Conservation (phyloP, 2,888 invertebrate genomes). For the Sinodicranocentrus sp. region DNA sequence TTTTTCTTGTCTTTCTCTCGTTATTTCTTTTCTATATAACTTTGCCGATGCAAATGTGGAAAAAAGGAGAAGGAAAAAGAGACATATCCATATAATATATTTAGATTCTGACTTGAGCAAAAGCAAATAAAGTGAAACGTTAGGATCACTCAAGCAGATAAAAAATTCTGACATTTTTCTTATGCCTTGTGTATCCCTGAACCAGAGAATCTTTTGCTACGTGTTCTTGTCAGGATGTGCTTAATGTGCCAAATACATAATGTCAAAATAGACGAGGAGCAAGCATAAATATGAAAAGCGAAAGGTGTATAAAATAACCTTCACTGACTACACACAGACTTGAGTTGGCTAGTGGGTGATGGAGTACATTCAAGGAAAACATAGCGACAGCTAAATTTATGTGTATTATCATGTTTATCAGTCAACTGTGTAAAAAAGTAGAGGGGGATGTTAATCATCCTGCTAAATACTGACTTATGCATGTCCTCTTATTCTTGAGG, state of each 20-base stretch:
- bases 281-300: background rate
- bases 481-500: background rate
- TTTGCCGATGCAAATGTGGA: background rate
- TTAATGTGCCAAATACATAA: slow-evolving; percentile 55
- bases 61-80: background rate
- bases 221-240: slow-evolving; percentile 44
- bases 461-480: slow-evolving; percentile 21
- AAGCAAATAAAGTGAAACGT: slow-evolving; percentile 53
- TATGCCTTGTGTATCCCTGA: slow-evolving; percentile 52
- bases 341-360: background rate
- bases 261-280: slow-evolving; percentile 37
- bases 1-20: background rate
- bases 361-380: slow-evolving; percentile 2
- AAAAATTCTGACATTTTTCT: slow-evolving; percentile 59
- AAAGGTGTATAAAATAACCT: background rate
- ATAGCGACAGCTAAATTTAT: slow-evolving; percentile 39
- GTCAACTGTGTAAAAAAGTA: slow-evolving; percentile 25
- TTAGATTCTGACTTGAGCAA: slow-evolving; percentile 34
- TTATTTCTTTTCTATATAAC: background rate
- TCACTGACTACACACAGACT: background rate
- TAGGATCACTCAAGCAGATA: slow-evolving; percentile 54
- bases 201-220: too few relatives aligned
- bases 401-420: slow-evolving; percentile 41
- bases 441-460: slow-evolving; percentile 43
- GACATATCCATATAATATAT: slow-evolving; percentile 2